phyloP scores from a whole-genome alignment of 2,113 vertebrate genomes.

The Nestor notabilis region DNA sequence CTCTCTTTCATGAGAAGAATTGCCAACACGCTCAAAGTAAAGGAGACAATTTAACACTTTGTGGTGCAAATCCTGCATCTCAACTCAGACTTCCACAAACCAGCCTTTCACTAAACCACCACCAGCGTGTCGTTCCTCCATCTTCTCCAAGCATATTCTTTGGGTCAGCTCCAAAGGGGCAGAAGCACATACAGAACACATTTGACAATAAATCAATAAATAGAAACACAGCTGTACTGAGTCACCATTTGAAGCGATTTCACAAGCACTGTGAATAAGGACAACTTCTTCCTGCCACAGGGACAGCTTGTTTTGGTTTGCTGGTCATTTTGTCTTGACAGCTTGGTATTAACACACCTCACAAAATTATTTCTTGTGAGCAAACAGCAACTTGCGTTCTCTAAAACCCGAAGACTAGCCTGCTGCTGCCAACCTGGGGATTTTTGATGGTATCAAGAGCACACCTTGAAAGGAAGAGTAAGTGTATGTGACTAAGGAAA shows the following conservation, averaged over 20 bases:
- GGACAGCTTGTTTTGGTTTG: not conserved
- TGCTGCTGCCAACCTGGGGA: not conserved
- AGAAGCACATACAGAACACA: not conserved
- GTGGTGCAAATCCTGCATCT: not conserved
- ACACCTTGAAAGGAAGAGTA: not conserved
- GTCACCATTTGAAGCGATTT: not conserved
- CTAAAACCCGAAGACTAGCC: not conserved
- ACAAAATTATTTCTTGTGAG: not conserved
- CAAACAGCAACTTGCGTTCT: not conserved
- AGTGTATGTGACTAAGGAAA: accelerated
- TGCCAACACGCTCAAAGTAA: not conserved
- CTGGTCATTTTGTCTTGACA: not conserved
- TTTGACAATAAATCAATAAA: not conserved
- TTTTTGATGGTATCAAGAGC: not conserved
- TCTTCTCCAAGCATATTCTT: not conserved
- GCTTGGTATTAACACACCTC: not conserved
- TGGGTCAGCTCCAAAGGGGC: not conserved
- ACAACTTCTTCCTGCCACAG: not conserved
- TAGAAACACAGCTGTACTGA: not conserved
- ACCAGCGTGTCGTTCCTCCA: not conserved
- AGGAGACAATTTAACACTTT: not conserved
- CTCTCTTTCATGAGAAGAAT: not conserved
- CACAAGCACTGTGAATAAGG: not conserved
- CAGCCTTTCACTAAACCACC: not conserved
- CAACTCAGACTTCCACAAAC: not conserved